These are phyloP conservation scores for Cheilosia impressa DNA, from an alignment of 2,888 invertebrate genomes.

Conservation along the genomic window DNA sequence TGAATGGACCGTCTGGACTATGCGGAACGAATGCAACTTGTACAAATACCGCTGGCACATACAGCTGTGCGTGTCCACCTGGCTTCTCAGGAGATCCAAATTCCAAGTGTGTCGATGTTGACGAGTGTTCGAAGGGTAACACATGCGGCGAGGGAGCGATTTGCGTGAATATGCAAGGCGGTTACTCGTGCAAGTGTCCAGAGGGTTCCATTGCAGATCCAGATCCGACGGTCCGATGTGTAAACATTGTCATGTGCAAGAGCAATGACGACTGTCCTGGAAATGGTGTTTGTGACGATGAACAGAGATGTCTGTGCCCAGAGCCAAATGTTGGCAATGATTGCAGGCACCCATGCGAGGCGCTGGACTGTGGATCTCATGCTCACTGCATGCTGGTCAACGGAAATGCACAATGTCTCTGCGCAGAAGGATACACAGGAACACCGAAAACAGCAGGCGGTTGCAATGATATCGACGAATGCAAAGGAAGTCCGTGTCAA, in stretches of 20 bases:
- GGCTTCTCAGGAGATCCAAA: conserved; percentile 94
- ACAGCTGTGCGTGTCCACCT: conserved; percentile 91
- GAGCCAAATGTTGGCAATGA: conserved; percentile 96
- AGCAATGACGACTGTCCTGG: conserved; percentile 93
- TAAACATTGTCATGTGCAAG: conserved; percentile 91
- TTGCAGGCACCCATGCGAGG: conserved; percentile 96
- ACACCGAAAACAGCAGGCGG: conserved; percentile 85
- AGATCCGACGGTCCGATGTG: conserved; percentile 91
- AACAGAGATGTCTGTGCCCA: conserved; percentile 92
- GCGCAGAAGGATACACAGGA: conserved; percentile 92
- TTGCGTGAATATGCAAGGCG: conserved; percentile 91
- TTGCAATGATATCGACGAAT: conserved; percentile 95
- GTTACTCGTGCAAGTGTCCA: conserved; percentile 92
- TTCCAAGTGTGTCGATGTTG: conserved; percentile 91
- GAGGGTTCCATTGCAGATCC: conserved; percentile 92
- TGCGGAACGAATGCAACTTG: conserved; percentile 94
- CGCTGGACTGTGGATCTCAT: conserved; percentile 92
- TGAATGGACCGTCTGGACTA: conserved; percentile 90
- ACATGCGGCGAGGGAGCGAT: conserved; percentile 92
- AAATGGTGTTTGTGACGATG: conserved; percentile 92
- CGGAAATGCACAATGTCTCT: conserved; percentile 92
- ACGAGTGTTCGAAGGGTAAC: conserved; percentile 90
- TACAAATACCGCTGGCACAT: conserved; percentile 91
- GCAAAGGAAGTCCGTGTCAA: conserved; percentile 92
- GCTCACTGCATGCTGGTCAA: conserved; percentile 94